These are phyloP conservation scores for Dicycla oo DNA, from an alignment of 2,888 invertebrate genomes.

Conservation along the genomic window DNA sequence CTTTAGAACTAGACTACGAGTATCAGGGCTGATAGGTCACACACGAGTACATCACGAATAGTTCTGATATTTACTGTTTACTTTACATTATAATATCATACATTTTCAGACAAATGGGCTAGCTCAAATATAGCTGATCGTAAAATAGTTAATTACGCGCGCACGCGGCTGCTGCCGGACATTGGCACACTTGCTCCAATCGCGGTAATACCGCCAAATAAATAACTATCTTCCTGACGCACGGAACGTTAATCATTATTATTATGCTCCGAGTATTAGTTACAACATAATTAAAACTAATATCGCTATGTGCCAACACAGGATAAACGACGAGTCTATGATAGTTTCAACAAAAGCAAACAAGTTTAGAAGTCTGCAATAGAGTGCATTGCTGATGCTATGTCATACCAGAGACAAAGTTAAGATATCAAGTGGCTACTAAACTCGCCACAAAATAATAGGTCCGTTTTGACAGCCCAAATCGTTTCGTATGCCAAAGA, in stretches of 20 bases:
- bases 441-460: too few relatives aligned
- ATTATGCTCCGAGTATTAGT: too few relatives aligned
- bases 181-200: slow-evolving; percentile 53
- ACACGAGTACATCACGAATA: not conserved
- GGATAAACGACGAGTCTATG: not conserved
- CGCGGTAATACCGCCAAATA: slow-evolving; percentile 39
- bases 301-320: slow-evolving; percentile 8
- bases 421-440: too few relatives aligned
- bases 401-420: not conserved
- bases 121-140: slow-evolving; percentile 41
- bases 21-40: too few relatives aligned
- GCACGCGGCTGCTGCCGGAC: slow-evolving; percentile 41
- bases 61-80: slow-evolving; percentile 25
- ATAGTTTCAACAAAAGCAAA: slow-evolving; percentile 10
- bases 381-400: not conserved
- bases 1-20: not conserved
- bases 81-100: slow-evolving; percentile 30
- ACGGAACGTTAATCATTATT: slow-evolving; percentile 20
- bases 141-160: slow-evolving; percentile 52
- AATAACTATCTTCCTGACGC: slow-evolving; percentile 50
- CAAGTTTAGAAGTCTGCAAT: not conserved
- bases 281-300: slow-evolving; percentile 29
- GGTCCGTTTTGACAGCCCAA: too few relatives aligned
- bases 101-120: slow-evolving; percentile 35
- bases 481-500: too few relatives aligned